Evolutionary conservation across 2,797 vertebrate genomes (phyloP).

Genomic region (Iguana delicatissima): DNA sequence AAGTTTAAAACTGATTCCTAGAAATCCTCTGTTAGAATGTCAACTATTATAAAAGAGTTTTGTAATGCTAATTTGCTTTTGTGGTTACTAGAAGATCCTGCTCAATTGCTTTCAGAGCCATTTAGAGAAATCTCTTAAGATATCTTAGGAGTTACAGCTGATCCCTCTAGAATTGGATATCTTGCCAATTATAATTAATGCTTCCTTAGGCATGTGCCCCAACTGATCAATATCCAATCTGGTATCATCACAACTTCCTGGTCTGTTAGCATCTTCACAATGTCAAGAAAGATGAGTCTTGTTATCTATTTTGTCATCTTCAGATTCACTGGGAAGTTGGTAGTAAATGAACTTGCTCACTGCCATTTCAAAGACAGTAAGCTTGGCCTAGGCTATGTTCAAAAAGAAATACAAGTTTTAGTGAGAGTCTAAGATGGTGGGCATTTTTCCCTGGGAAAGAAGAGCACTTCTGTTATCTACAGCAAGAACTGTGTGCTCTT

Average conservation of each 20-base stretch:
- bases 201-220: background rate
- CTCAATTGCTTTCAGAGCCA: background rate
- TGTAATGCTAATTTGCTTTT: background rate
- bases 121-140: background rate
- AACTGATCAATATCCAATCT: constrained; percentile 2
- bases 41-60: background rate
- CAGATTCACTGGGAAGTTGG: background rate
- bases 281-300: background rate
- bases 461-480: background rate
- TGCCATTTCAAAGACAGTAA: background rate
- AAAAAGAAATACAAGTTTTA: background rate
- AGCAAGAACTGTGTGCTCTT: background rate
- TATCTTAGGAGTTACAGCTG: background rate
- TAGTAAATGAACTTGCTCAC: background rate
- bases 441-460: background rate
- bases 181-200: background rate
- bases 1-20: background rate
- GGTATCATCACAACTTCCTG: background rate
- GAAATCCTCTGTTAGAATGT: background rate
- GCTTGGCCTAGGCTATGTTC: background rate
- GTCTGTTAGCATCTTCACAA: background rate
- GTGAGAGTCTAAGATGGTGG: background rate
- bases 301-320: background rate
- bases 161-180: background rate
- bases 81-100: background rate